Base-by-base conservation (phyloP, 1,140 invertebrate species). In the Eulimnadia texana region DNA sequence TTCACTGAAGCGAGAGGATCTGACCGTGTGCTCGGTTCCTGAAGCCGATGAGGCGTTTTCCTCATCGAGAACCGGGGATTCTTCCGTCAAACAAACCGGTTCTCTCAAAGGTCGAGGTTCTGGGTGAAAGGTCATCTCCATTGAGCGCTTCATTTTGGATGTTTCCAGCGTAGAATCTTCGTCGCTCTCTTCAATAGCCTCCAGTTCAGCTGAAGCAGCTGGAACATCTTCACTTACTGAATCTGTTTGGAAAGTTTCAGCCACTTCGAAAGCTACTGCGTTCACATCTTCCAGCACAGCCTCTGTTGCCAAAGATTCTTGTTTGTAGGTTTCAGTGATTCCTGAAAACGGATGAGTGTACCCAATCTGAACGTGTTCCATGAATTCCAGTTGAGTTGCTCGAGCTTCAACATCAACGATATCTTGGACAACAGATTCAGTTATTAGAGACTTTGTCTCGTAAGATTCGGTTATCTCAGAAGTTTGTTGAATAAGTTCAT, bases 111-210 rank as follows among this genome's bases (percentile, higher is more conserved):
- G 66, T 67, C 72, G 73, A 6, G 76, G 76, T 72, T 81, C 82
- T 16, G 86, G 84, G 68, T 85, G 84, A 71, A 92, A 91, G 64
- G 86, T 86, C 88, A 92, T 91, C 74, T 92, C 88, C 64, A 86
- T 84, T 0, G 88, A 91, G 62, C 88, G 76, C 70, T 90, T 92
- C 88, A 92, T 90, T 25, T 64, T 25, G 60, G 69, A 50, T 62
- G 51, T 42, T 42, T 42, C 33, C 33, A 42, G 50, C 25, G 27
- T 54, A 10, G 61, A 57, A n/a, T 57, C 55, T 6, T 57, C 55
- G 6, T 11, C 55, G 0, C 27, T 27, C 16, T 57, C 25, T 27
- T 57, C 55, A 27, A 29, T 20, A 52, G 70, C 68, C 0, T 71
- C 70, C 6, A 68, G 20, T 33, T 57, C 55, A 3, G 33, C 24